Base-by-base conservation (phyloP, 2,797 vertebrate species). In the Phaenicophaeus curvirostris region DNA sequence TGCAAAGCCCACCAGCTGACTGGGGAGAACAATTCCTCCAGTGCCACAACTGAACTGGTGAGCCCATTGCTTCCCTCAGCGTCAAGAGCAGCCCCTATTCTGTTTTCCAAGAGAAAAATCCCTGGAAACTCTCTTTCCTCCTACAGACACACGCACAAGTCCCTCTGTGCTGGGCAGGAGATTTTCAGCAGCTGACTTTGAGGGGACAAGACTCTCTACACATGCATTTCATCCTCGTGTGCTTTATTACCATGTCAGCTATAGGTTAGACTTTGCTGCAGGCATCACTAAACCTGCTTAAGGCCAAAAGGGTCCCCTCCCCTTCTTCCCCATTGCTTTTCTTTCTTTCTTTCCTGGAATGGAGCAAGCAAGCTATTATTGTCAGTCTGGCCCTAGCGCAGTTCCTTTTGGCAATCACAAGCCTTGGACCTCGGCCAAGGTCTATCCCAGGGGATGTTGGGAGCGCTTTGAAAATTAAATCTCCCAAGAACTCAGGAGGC, bases 401-500 rank as follows among this genome's bases (percentile, higher is more conserved):
- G 93, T 3, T 82, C 83, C 93, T 73, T 63, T 73, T 35, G 92
- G 92, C 89, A 69, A 89, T n/a, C 77, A 12, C 54, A 28, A 76
- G 54, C 75, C 58, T 48, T 85, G 94, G 95, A 51, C 27, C 50
- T 28, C 78, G 16, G 95, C 95, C 97, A 96, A 80, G 51, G 67
- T 48, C 90, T 28, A 4, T 91, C 95, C 94, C 76, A 6, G 77
- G 89, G 89, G 92, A 92, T 11, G 81, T 28, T 27, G 66, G 90
- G 91, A 94, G 53, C 2, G 55, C 91, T 97, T 91, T 94, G 96
- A 92, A 94, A 94, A 96, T 91, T 53, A 74, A 94, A 94, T 94
- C 96, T 91, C 96, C 85, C 91, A 42, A 82, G 92, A 91, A 42
- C 93, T 91, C 92, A 87, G 9, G 14, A 85, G 94, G 95, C 93